A percentile compares a stretch with the other conserved stretches of the same genome.
Conservation (phyloP, 2,888 invertebrate genomes). For the Erebia epiphron region DNA sequence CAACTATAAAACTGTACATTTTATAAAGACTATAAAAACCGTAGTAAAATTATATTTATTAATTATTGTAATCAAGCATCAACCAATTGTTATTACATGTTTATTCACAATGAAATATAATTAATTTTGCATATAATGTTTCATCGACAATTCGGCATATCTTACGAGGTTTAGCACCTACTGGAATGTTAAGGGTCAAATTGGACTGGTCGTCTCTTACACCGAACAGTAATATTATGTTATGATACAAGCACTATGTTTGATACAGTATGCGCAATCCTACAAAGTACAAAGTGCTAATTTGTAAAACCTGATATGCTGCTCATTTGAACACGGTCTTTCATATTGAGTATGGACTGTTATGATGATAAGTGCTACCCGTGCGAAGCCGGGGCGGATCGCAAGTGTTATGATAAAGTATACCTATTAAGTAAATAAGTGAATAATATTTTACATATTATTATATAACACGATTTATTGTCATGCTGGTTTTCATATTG, state of each 20-base stretch:
- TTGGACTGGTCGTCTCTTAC: conserved; percentile 47
- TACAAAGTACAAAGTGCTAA: too few species aligned
- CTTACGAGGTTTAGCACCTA: conserved; percentile 61
- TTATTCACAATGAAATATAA: conserved; percentile 18
- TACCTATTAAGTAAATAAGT: too few species aligned
- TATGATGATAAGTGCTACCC: too few species aligned
- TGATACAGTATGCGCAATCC: too few species aligned
- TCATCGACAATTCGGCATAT: conserved; percentile 35
- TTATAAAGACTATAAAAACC: conserved; percentile 7
- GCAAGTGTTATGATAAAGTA: not conserved
- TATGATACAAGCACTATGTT: too few species aligned
- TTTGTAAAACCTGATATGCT: too few species aligned
- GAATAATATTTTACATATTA: too few species aligned
- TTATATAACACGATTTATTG: too few species aligned
- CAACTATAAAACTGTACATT: conserved; percentile 4
- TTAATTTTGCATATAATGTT: conserved; percentile 33
- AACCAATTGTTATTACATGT: conserved; percentile 10
- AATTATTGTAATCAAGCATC: conserved; percentile 13
- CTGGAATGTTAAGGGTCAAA: conserved; percentile 57
- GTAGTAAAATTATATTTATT: conserved; percentile 7
- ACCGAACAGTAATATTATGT: conserved; percentile 46
- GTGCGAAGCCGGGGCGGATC: too few species aligned
- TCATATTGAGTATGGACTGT: too few species aligned
- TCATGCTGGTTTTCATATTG: too few species aligned
- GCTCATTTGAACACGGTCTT: too few species aligned